These are phyloP conservation scores for Hanleya hanleyi DNA, from an alignment of 2,888 invertebrate genomes.

Conservation along the genomic window DNA sequence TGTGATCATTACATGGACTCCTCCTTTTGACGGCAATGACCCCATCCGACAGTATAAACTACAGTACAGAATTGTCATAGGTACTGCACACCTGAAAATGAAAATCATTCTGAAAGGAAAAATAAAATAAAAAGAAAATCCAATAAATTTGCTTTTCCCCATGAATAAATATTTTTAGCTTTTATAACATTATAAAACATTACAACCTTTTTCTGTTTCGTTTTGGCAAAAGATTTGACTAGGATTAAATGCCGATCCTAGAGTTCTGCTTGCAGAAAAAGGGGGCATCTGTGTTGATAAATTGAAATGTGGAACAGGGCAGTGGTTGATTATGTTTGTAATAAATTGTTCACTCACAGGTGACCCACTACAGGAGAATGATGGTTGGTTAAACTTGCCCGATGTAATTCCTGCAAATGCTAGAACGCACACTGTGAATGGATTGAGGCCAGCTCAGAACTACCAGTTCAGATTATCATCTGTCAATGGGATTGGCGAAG, in stretches of 20 bases:
- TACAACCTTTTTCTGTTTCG: no score
- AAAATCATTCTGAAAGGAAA: no score
- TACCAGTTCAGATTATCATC: slow-evolving; percentile 99
- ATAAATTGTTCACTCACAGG: no score
- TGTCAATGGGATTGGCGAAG: slow-evolving; percentile 96
- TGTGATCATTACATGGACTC: slow-evolving; percentile 94
- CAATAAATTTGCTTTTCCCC: no score
- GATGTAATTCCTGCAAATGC: slow-evolving; percentile 89
- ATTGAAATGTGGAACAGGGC: no score
- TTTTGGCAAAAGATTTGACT: no score
- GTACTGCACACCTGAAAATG: slow-evolving; percentile 78
- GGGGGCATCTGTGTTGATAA: background rate
- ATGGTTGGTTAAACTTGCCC: slow-evolving; percentile 78
- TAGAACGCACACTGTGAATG: slow-evolving; percentile 90
- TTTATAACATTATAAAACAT: no score
- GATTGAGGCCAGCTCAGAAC: slow-evolving; percentile 91
- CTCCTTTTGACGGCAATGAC: slow-evolving; percentile 98
- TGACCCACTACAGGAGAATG: background rate
- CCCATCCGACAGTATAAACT: slow-evolving; percentile 94
- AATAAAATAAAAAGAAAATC: no score
- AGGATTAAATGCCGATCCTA: no score
- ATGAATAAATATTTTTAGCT: no score
- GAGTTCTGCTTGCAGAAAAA: background rate
- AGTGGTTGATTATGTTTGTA: no score
- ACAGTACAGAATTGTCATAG: slow-evolving; percentile 77